Evolutionary conservation across 2,888 invertebrate genomes (phyloP).

Genomic region (Drosophila ustulata): DNA sequence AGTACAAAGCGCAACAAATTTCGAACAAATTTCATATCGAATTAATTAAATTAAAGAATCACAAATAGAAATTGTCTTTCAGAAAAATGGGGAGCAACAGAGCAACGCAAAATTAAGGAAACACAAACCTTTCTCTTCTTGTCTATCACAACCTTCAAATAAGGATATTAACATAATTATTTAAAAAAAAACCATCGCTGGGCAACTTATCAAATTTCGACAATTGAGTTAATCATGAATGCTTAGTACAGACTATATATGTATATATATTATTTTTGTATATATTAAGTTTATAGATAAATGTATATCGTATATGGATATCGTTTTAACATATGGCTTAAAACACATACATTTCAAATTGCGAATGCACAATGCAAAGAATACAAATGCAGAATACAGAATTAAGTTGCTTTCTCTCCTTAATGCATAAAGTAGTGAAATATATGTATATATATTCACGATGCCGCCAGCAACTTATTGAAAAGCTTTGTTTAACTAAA

Average conservation of each 20-base stretch:
- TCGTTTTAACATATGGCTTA: constrained; percentile 67
- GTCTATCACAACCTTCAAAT: constrained; percentile 77
- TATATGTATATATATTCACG: constrained; percentile 29
- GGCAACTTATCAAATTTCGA: constrained; percentile 59
- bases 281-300: constrained; percentile 36
- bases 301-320: constrained; percentile 44
- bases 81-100: constrained; percentile 26
- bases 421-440: constrained; percentile 32
- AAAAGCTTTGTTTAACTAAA: constrained; percentile 54
- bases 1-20: constrained; percentile 47
- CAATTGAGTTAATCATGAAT: constrained; percentile 63
- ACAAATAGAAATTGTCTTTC: constrained; percentile 58
- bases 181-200: constrained; percentile 26
- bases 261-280: constrained; percentile 33
- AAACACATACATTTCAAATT: constrained; percentile 68
- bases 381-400: constrained; percentile 78
- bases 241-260: constrained; percentile 64
- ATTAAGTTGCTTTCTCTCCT: constrained; percentile 46
- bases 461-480: constrained; percentile 38
- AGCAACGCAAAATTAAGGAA: constrained; percentile 69
- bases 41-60: constrained; percentile 35
- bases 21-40: constrained; percentile 27
- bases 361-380: constrained; percentile 69
- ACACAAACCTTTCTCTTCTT: constrained; percentile 59
- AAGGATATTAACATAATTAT: constrained; percentile 60